Base-by-base conservation (phyloP, 2,113 vertebrate genomes). In the Numenius arquata region DNA sequence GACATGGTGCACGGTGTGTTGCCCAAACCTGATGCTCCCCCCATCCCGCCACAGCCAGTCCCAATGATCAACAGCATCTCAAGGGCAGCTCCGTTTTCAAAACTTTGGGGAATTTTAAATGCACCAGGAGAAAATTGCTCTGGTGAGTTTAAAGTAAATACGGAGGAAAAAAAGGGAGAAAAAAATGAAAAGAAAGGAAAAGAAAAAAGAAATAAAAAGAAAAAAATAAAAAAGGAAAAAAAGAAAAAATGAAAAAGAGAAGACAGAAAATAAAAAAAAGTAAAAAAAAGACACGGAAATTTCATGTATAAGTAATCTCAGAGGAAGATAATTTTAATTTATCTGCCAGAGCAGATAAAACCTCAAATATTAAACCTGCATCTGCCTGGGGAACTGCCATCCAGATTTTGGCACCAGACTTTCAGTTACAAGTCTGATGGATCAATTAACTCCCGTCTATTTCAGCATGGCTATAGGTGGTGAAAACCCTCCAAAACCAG, bases 381-480 rank as follows among this genome's bases (percentile, higher is more conserved):
- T 22, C 45, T 59, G 36, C 30, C 23, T 5, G 1, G 20, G 50
- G 41, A 94, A 8, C 15, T 41, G 15, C 0, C 3, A 3, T 2
- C 0, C 0, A 11, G 17, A 45, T 45, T 32, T 25, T 0, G 4
- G 13, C 26, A 41, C 23, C 11, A 22, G 34, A 14, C 9, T 36
- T 43, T 11, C 0, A 1, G 4, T 15, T 56, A 58, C 52, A 8
- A 10, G 3, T 5, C 50, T 5, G 30, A 19, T 2, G 0, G 45
- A 48, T 3, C 62, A 76, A 5, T 2, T 27, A 29, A 1, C 32
- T 36, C 55, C 41, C 2, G 0, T 6, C 52, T 38, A n/a, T 3
- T 30, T 5, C 32, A 34, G 5, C 4, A 1, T 3, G 26, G 11
- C 53, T 76, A 9, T 0, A 5, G 2, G 20, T 0, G 30, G 45